Conservation (phyloP, 37 sponge, comb jelly and placozoan genomes). For the Halisarca cf. caerulea region DNA sequence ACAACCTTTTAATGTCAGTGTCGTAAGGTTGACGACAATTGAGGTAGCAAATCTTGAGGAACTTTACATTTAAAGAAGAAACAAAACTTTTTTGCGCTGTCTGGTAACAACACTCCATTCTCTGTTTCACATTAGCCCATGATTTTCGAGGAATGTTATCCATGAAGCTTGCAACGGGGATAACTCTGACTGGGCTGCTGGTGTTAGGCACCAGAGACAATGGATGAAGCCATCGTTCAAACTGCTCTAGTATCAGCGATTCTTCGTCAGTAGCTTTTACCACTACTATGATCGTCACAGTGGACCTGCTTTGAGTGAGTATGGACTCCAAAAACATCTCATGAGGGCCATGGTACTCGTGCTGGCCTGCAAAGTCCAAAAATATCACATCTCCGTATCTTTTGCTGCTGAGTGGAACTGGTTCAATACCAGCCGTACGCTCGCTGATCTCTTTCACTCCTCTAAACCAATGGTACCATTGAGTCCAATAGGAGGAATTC, state of each 20-base stretch:
- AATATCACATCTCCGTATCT: not conserved
- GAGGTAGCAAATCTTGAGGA: too few species aligned
- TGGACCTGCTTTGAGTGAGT: not conserved
- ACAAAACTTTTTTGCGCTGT: too few species aligned
- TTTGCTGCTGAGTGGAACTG: not conserved
- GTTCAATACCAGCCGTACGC: too few species aligned
- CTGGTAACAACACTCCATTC: not conserved
- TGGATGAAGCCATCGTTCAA: not conserved
- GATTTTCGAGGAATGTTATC: not conserved
- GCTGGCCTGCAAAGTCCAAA: constrained; percentile 35
- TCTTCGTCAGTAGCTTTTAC: constrained; percentile 7
- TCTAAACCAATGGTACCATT: too few species aligned
- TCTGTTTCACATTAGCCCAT: not conserved
- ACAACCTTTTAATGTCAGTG: too few species aligned
- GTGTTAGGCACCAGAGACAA: not conserved
- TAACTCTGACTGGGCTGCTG: not conserved
- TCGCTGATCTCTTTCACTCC: too few species aligned
- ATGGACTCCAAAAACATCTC: constrained; percentile 15
- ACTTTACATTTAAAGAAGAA: not conserved
- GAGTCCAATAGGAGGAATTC: too few species aligned
- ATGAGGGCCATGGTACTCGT: constrained; percentile 1
- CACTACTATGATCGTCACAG: not conserved
- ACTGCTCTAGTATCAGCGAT: not conserved
- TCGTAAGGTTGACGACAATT: too few species aligned
- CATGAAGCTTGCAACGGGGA: not conserved